Conservation (phyloP, 2,113 vertebrate species). For the Lagopus muta region DNA sequence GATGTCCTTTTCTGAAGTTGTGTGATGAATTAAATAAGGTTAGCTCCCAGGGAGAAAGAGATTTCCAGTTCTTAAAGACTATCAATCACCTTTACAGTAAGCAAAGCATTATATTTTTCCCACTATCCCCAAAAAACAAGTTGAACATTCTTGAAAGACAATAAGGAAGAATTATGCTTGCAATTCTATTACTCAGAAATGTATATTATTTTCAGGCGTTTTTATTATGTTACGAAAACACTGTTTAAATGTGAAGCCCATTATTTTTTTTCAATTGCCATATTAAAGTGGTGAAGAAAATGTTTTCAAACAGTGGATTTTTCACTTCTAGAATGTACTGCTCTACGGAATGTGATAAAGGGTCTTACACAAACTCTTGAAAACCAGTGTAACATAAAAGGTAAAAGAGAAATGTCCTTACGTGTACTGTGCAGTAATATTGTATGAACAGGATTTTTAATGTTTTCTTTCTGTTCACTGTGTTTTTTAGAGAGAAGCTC, state of each 20-base stretch:
- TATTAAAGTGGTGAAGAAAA: neutral
- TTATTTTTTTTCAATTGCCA: neutral
- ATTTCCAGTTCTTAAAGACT: neutral
- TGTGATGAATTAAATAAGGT: neutral
- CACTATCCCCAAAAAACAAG: neutral
- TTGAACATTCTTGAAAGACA: neutral
- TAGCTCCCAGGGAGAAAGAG: neutral
- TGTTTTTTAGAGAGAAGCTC: neutral
- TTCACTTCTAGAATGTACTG: constrained; percentile 83
- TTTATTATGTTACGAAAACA: neutral
- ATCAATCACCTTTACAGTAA: neutral
- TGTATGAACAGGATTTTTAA: neutral
- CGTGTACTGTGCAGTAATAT: neutral
- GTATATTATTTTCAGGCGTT: neutral
- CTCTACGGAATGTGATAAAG: constrained; percentile 81
- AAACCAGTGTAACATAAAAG: constrained; percentile 87
- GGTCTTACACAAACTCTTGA: constrained; percentile 86
- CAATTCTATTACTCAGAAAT: neutral
- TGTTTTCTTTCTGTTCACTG: neutral
- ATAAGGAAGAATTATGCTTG: neutral
- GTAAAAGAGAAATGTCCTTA: constrained; percentile 70
- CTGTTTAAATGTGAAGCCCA: neutral
- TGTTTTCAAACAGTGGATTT: neutral
- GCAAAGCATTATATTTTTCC: neutral
- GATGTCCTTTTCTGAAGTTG: neutral